Percentiles rank a stretch among this genome's conserved stretches.
Evolutionary conservation across 2,797 vertebrate genomes (phyloP).

Genomic region (Macropus fuliginosus): DNA sequence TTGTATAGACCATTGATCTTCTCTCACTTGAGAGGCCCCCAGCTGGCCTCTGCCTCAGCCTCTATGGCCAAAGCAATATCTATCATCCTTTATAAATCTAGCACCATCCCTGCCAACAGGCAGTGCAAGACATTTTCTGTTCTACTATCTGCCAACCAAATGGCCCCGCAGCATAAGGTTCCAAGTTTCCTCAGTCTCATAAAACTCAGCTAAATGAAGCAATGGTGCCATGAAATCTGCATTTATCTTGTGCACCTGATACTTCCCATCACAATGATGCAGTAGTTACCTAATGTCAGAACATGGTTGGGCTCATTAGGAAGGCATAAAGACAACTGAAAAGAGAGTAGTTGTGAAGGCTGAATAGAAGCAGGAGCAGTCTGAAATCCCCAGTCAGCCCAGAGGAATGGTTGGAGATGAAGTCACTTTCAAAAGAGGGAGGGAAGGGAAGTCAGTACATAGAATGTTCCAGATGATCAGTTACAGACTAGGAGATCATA

Average conservation of each 20-base stretch:
- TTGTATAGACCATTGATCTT: conserved; percentile 62
- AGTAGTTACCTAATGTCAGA: conserved; percentile 62
- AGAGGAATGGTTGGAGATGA: conserved; percentile 43
- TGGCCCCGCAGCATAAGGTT: conserved; percentile 75
- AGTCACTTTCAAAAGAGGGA: background rate
- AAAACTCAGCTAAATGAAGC: conserved; percentile 76
- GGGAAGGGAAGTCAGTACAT: background rate
- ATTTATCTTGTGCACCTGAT: conserved; percentile 80
- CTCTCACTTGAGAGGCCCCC: conserved; percentile 67
- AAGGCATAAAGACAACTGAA: conserved; percentile 66
- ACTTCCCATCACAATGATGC: conserved; percentile 74
- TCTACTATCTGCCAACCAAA: conserved; percentile 79
- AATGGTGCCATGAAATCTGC: conserved; percentile 75
- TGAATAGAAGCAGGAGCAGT: conserved; percentile 76
- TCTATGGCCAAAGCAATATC: conserved; percentile 67
- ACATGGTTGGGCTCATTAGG: conserved; percentile 53
- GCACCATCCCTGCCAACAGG: conserved; percentile 72
- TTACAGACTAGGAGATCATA: conserved; percentile 68
- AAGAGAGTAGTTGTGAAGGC: conserved; percentile 64
- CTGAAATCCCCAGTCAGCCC: conserved; percentile 61
- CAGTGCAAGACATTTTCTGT: conserved; percentile 73
- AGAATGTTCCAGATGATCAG: background rate
- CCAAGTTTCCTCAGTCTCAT: conserved; percentile 78
- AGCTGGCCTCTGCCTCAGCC: conserved; percentile 67
- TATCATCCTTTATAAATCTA: conserved; percentile 72